Percentiles rank a stretch among this genome's conserved stretches.
Conservation (phyloP, 2,797 vertebrate genomes). For the Lophius americanus region DNA sequence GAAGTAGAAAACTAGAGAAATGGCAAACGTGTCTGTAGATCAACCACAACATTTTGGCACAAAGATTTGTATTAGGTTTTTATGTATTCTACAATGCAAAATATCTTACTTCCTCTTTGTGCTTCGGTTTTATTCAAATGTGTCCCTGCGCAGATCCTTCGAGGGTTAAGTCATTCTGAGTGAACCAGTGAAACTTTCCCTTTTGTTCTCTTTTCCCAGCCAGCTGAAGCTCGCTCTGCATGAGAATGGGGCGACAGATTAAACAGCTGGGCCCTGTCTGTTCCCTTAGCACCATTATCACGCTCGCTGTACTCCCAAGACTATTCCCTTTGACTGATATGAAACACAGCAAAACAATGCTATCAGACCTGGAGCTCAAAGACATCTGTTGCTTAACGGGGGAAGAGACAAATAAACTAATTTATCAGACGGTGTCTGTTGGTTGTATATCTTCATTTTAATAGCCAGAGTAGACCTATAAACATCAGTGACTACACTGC, state of each 20-base stretch:
- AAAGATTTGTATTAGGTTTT: slow-evolving; percentile 25
- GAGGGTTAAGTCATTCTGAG: slow-evolving; percentile 67
- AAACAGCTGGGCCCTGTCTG: slow-evolving; percentile 67
- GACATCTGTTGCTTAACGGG: slow-evolving; percentile 41
- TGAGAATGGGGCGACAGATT: slow-evolving; percentile 61
- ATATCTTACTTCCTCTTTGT: slow-evolving; percentile 45
- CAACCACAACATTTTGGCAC: background rate
- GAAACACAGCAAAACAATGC: slow-evolving; percentile 39
- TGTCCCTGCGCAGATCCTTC: slow-evolving; percentile 40
- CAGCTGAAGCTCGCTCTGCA: slow-evolving; percentile 62
- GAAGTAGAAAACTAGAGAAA: background rate
- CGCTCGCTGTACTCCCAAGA: slow-evolving; percentile 31
- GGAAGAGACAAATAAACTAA: slow-evolving; percentile 29
- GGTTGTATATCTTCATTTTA: slow-evolving; percentile 6
- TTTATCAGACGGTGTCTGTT: slow-evolving; percentile 12
- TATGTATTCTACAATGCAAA: slow-evolving; percentile 7
- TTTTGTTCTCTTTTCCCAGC: slow-evolving; percentile 12
- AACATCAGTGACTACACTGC: no score
- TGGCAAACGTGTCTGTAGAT: slow-evolving; percentile 5
- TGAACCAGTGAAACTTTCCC: slow-evolving; percentile 43
- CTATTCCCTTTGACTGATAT: slow-evolving; percentile 37
- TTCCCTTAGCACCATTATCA: slow-evolving; percentile 43
- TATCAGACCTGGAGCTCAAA: slow-evolving; percentile 33
- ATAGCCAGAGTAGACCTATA: no score
- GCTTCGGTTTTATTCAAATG: slow-evolving; percentile 56